Evolutionary conservation across 2,797 vertebrate genomes (phyloP).

Genomic region (Clarias platycephalus): DNA sequence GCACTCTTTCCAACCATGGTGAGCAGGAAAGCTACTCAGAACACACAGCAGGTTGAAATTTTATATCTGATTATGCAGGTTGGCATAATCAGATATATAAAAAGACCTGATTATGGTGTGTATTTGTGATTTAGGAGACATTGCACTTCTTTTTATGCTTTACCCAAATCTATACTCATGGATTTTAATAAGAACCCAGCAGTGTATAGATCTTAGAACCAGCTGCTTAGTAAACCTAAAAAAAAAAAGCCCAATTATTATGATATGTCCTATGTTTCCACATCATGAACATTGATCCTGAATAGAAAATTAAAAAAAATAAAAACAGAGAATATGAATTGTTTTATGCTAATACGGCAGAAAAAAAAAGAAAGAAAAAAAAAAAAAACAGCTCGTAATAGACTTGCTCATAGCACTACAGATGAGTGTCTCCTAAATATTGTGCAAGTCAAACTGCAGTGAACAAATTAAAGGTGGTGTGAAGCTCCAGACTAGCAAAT

Average conservation of each 20-base stretch:
- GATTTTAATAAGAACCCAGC: neutral
- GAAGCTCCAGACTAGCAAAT: neutral
- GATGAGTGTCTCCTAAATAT: neutral
- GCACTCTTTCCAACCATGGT: neutral
- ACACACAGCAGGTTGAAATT: neutral
- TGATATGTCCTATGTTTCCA: neutral
- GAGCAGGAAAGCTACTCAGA: neutral
- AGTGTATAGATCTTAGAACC: neutral
- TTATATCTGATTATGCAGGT: neutral
- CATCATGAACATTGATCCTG: neutral
- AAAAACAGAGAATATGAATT: neutral
- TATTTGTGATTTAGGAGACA: neutral
- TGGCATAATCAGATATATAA: neutral
- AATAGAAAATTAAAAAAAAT: neutral
- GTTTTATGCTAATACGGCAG: neutral
- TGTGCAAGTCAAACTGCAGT: slow-evolving; percentile 10
- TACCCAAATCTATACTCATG: neutral
- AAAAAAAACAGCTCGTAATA: neutral
- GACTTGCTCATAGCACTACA: neutral
- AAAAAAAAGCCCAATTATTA: neutral
- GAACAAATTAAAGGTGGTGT: slow-evolving; percentile 13
- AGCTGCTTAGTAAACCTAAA: slow-evolving; percentile 5
- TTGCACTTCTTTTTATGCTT: neutral
- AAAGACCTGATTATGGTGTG: neutral
- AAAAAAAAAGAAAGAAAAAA: too few relatives aligned